Percentiles rank a stretch among this genome's conserved stretches.
phyloP scores from a whole-genome alignment of 2,888 invertebrate genomes.

The Andrena minutula region DNA sequence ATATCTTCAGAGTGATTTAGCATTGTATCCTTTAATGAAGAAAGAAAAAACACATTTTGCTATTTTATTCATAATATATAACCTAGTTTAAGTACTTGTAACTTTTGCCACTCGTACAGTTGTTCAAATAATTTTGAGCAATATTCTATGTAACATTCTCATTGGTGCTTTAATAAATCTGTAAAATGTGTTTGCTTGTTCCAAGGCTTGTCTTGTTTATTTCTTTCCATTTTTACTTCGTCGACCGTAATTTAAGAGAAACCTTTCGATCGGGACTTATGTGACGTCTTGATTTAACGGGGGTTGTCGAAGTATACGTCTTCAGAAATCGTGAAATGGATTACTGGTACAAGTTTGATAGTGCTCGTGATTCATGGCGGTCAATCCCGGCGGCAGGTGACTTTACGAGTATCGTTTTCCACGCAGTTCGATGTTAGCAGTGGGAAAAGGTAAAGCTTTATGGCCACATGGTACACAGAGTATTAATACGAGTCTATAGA shows the following conservation, averaged over 20 bases:
- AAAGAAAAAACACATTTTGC: no score
- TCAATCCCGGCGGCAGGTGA: conserved; percentile 23
- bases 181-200: not conserved
- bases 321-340: conserved; percentile 44
- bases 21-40: no score
- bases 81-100: no score
- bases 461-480: not conserved
- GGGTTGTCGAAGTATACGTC: conserved; percentile 36
- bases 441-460: conserved; percentile 12
- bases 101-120: not conserved
- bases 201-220: not conserved
- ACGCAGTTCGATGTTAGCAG: conserved; percentile 18
- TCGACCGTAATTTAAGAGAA: conserved; percentile 34
- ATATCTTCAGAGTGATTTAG: no score
- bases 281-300: conserved; percentile 36
- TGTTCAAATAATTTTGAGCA: not conserved
- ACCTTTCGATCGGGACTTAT: conserved; percentile 14
- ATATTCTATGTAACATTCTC: not conserved
- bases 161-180: conserved; percentile 1
- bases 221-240: not conserved
- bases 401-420: conserved; percentile 44
- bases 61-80: no score
- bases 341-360: conserved; percentile 53
- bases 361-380: conserved; percentile 49
- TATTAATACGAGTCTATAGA: not conserved